Conservation (phyloP, 2,888 invertebrate species). For the Trichogramma dendrolimi region DNA sequence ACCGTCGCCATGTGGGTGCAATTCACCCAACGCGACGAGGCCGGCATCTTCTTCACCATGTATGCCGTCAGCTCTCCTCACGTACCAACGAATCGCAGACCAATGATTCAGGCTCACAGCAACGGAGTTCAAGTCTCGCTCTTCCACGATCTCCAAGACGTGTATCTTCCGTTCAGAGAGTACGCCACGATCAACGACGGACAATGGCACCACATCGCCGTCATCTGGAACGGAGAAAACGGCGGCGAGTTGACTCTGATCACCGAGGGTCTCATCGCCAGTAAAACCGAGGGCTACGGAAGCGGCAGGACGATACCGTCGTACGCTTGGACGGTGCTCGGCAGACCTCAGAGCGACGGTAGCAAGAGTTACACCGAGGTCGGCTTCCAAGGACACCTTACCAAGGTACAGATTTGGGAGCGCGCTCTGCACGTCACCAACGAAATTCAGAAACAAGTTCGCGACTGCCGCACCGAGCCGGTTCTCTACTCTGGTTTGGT, state of each 20-base stretch:
- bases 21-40: slow-evolving; percentile 85
- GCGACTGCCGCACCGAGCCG: slow-evolving; percentile 88
- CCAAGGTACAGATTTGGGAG: slow-evolving; percentile 92
- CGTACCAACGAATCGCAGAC: slow-evolving; percentile 70
- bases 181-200: slow-evolving; percentile 93
- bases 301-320: slow-evolving; percentile 75
- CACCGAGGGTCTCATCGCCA: slow-evolving; percentile 93
- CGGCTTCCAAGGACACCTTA: slow-evolving; percentile 93
- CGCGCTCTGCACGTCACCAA: slow-evolving; percentile 85
- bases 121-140: slow-evolving; percentile 89
- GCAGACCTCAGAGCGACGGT: slow-evolving; percentile 68
- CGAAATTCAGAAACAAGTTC: slow-evolving; percentile 89
- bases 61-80: slow-evolving; percentile 84
- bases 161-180: slow-evolving; percentile 84
- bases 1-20: slow-evolving; percentile 96
- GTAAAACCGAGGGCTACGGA: slow-evolving; percentile 85
- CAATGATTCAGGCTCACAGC: slow-evolving; percentile 87
- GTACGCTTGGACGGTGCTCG: slow-evolving; percentile 87
- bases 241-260: slow-evolving; percentile 84
- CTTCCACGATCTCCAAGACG: slow-evolving; percentile 82
- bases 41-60: slow-evolving; percentile 89
- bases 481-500: slow-evolving; percentile 81
- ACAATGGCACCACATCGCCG: slow-evolving; percentile 92
- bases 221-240: slow-evolving; percentile 88
- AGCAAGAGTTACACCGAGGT: slow-evolving; percentile 79